Percentiles rank a stretch among this genome's conserved stretches.
Conservation (phyloP, 2,888 invertebrate genomes). For the Empis stercorea region DNA sequence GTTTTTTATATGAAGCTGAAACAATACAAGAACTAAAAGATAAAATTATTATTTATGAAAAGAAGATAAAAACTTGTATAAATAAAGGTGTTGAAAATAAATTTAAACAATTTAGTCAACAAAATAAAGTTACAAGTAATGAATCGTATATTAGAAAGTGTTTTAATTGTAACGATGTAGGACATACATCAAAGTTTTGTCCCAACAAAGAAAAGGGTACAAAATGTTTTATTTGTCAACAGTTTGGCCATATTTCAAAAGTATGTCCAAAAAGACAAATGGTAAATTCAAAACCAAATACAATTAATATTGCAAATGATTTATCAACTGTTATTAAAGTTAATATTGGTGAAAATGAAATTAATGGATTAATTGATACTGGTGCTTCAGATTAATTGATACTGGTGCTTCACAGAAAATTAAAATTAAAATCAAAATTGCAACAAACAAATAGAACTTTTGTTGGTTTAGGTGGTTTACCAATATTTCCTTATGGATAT, state of each 20-base stretch:
- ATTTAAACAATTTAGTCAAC: too few relatives aligned
- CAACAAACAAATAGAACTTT: neutral
- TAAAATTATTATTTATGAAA: neutral
- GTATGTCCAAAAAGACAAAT: neutral
- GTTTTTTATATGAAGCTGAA: neutral
- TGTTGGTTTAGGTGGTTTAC: neutral
- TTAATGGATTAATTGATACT: neutral
- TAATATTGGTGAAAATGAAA: neutral
- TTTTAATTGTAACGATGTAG: neutral
- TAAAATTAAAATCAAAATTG: neutral
- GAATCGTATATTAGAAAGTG: neutral
- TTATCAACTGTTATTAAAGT: neutral
- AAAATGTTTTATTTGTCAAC: neutral
- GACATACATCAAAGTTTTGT: neutral
- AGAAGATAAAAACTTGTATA: neutral
- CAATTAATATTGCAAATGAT: neutral
- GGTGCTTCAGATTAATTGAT: neutral
- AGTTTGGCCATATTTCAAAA: neutral
- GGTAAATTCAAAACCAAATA: neutral
- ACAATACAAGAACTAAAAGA: neutral
- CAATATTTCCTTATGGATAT: neutral
- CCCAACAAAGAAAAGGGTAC: neutral
- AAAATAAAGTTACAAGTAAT: too few relatives aligned
- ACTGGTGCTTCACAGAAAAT: neutral
- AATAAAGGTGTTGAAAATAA: neutral